Conservation (phyloP, 2,797 vertebrate species). For the Trachops cirrhosus region DNA sequence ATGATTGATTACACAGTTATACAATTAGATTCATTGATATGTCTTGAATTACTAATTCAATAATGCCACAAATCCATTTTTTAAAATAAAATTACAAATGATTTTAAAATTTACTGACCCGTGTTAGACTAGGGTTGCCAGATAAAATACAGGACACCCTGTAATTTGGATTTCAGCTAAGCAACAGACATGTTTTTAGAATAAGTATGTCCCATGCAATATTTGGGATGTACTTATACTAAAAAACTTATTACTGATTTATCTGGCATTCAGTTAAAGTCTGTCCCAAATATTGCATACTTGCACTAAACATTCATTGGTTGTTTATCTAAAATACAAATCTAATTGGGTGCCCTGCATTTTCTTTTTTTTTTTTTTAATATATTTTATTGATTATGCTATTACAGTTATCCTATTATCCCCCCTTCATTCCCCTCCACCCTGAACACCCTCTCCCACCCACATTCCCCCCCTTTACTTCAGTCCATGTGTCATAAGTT, state of each 20-base stretch:
- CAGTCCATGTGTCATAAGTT: too few species aligned
- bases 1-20: not conserved
- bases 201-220: not conserved
- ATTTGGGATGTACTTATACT: not conserved
- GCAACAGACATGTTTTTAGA: not conserved
- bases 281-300: not conserved
- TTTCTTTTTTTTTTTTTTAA: too few species aligned
- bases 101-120: not conserved
- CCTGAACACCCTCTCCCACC: too few species aligned
- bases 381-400: too few species aligned
- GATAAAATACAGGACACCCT: not conserved
- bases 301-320: not conserved
- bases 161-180: slow-evolving; percentile 11
- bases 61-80: not conserved
- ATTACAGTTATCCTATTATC: too few species aligned
- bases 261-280: not conserved
- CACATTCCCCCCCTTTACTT: too few species aligned
- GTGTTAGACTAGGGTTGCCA: not conserved
- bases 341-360: not conserved
- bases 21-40: not conserved
- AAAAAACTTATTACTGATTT: not conserved
- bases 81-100: not conserved
- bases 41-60: not conserved
- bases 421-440: too few species aligned
- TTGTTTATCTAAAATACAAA: not conserved